These are phyloP conservation scores for Rhagologus leucostigma DNA, from an alignment of 2,113 vertebrate species.

Conservation along the genomic window DNA sequence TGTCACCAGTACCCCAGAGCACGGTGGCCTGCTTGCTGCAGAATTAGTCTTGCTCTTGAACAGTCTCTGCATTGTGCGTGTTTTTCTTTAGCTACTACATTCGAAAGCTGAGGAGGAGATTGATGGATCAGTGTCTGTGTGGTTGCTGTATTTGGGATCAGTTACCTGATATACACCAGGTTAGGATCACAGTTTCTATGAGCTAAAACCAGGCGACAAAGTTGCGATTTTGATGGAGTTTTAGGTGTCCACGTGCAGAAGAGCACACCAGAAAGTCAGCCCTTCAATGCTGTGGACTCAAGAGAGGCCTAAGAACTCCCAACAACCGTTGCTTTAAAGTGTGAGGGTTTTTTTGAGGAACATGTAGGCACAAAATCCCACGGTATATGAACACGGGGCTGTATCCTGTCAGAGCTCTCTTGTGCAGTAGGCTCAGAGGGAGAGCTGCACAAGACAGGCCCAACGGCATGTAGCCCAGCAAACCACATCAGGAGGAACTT, in stretches of 20 bases:
- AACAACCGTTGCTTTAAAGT: not conserved
- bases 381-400: not conserved
- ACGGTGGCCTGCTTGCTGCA: not conserved
- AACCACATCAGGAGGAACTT: not conserved
- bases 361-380: rapidly evolving
- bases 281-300: not conserved
- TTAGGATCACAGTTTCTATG: not conserved
- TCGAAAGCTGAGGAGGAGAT: not conserved
- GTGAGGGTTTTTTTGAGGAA: not conserved
- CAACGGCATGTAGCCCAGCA: not conserved
- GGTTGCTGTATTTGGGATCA: not conserved
- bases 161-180: not conserved
- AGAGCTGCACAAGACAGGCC: not conserved
- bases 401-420: not conserved
- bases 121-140: not conserved
- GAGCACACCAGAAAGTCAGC: not conserved
- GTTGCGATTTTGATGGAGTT: not conserved
- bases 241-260: not conserved
- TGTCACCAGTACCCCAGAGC: not conserved
- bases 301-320: not conserved
- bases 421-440: not conserved
- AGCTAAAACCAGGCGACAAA: not conserved
- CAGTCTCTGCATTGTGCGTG: not conserved
- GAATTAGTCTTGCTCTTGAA: not conserved
- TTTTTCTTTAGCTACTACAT: not conserved